phyloP scores from a whole-genome alignment of 2,888 invertebrate species.

The Lamellibrachia satsuma region DNA sequence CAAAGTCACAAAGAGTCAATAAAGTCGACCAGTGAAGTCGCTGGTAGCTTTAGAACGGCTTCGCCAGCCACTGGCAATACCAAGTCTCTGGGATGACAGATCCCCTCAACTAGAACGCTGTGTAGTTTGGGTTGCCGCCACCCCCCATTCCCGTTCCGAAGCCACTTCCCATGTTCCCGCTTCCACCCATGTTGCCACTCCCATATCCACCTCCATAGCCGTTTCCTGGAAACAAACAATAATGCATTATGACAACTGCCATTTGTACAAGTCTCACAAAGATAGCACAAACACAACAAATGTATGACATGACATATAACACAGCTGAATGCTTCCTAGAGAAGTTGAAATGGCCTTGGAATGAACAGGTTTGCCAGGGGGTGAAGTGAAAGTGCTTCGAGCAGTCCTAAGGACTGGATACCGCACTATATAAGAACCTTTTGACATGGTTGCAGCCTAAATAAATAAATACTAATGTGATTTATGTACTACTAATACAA shows the following conservation, averaged over 20 bases:
- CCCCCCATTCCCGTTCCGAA: conserved; percentile 29
- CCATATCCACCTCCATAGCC: conserved; percentile 31
- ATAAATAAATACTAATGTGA: not conserved
- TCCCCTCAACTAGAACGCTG: conserved; percentile 28
- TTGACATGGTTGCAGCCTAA: not conserved
- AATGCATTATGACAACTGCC: not conserved
- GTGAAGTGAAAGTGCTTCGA: too few relatives aligned
- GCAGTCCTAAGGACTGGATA: too few relatives aligned
- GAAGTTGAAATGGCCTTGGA: too few relatives aligned
- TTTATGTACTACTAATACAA: too few relatives aligned
- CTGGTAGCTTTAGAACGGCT: not conserved
- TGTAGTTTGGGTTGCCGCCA: conserved; percentile 35
- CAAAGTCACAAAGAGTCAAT: not conserved
- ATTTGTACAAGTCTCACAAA: not conserved
- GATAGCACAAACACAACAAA: not conserved
- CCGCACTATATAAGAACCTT: too few relatives aligned
- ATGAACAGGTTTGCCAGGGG: too few relatives aligned
- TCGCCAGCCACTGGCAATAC: not conserved
- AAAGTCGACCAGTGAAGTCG: not conserved
- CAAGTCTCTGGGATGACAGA: not conserved
- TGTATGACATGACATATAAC: not conserved
- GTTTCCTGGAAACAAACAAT: conserved; percentile 23
- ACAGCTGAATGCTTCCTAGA: too few relatives aligned
- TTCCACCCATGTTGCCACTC: conserved; percentile 21
- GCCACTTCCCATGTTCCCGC: conserved; percentile 31